phyloP scores from a whole-genome alignment of 2,888 invertebrate species.

The Oscheius sp. region DNA sequence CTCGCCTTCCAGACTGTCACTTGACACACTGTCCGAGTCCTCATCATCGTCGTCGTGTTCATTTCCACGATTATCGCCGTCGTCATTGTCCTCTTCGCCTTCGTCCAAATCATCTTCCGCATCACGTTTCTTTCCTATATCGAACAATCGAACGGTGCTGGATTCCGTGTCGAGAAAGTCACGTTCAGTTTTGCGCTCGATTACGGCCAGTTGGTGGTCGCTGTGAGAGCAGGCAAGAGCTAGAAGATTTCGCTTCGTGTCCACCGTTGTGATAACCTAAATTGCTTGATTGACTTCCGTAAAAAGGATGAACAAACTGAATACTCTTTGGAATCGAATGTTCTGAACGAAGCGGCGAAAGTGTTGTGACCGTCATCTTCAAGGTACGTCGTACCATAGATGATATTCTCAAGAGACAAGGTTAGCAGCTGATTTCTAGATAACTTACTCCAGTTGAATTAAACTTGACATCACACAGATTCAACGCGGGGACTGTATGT shows the following conservation, averaged over 20 bases:
- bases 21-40: background rate
- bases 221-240: conserved; percentile 25
- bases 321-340: conserved; percentile 34
- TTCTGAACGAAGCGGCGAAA: conserved; percentile 24
- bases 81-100: conserved; percentile 33
- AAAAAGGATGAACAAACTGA: conserved; percentile 25
- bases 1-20: conserved; percentile 25
- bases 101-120: conserved; percentile 39
- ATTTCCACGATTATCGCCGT: conserved; percentile 17
- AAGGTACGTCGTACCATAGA: conserved; percentile 19
- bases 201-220: conserved; percentile 20
- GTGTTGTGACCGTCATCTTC: conserved; percentile 12
- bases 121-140: conserved; percentile 36
- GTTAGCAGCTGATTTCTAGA: background rate
- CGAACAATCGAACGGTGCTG: conserved; percentile 26
- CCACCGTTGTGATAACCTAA: conserved; percentile 38
- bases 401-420: conserved; percentile 30
- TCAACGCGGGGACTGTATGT: conserved; percentile 91
- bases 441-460: conserved; percentile 82
- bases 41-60: conserved; percentile 26
- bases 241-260: conserved; percentile 26
- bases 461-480: conserved; percentile 90
- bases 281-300: background rate
- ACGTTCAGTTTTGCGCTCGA: conserved; percentile 5
- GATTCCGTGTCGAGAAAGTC: conserved; percentile 9